Conservation (phyloP, 2,797 vertebrate species). For the Chiroxiphia lanceolata region DNA sequence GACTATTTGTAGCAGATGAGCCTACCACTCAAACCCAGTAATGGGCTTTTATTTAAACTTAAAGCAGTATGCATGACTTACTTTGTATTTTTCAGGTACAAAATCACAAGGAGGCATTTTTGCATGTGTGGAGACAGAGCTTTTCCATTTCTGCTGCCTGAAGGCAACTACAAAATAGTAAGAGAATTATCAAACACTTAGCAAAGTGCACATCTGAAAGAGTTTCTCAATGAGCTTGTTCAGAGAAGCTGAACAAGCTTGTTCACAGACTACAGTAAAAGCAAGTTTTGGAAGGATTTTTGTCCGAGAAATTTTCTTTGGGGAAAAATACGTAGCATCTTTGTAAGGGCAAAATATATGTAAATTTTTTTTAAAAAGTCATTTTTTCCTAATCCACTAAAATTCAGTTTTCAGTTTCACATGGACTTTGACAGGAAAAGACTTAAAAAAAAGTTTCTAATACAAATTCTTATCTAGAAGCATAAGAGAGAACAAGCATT, state of each 20-base stretch:
- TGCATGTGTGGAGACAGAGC: constrained; percentile 41
- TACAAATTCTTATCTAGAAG: background rate
- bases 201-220: background rate
- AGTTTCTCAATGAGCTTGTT: background rate
- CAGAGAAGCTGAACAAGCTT: no score
- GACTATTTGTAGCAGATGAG: background rate
- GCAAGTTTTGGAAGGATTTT: background rate
- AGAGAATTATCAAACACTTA: background rate
- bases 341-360: background rate
- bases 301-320: background rate
- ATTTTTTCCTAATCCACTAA: background rate
- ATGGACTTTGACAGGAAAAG: background rate
- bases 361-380: background rate
- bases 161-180: constrained; percentile 69
- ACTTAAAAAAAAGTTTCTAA: background rate
- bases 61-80: constrained; percentile 60
- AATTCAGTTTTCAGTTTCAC: background rate
- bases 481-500: background rate
- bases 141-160: constrained; percentile 68
- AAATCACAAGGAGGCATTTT: constrained; percentile 89
- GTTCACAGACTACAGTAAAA: rapidly evolving
- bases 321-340: background rate
- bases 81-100: constrained; percentile 83
- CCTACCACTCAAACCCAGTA: background rate
- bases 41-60: background rate